These are phyloP conservation scores for Vollenhovia emeryi DNA, from an alignment of 1,140 invertebrate genomes.

Conservation along the genomic window DNA sequence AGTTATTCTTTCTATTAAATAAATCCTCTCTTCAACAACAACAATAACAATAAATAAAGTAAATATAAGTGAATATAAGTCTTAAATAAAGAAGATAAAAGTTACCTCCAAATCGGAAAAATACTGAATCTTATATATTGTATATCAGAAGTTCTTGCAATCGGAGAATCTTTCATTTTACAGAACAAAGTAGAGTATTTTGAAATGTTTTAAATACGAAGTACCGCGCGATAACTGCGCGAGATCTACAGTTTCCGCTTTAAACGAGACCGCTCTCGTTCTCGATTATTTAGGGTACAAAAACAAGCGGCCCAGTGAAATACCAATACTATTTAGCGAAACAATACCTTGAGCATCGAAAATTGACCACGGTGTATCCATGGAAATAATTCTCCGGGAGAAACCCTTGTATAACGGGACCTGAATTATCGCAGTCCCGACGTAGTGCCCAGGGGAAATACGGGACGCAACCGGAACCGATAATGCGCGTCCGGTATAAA, in stretches of 20 bases:
- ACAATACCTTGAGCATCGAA: slow-evolving; percentile 53
- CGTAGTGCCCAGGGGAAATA: slow-evolving; percentile 78
- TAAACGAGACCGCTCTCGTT: not conserved
- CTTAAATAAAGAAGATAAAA: not conserved
- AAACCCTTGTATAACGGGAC: slow-evolving; percentile 23
- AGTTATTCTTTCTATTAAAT: not conserved
- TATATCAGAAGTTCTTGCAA: not conserved
- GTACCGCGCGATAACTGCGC: not conserved
- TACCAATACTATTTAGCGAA: not conserved
- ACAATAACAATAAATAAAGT: too few species aligned
- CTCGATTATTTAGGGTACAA: slow-evolving; percentile 11
- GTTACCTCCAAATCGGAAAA: not conserved
- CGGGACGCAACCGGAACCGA: slow-evolving; percentile 77
- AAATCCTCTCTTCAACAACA: not conserved
- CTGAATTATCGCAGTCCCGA: slow-evolving; percentile 78
- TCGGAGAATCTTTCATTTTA: not conserved
- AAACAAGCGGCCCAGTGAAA: not conserved
- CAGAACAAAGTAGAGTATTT: not conserved
- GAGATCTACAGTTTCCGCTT: not conserved
- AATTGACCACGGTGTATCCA: slow-evolving; percentile 39
- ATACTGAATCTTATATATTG: not conserved
- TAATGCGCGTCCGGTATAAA: slow-evolving; percentile 75
- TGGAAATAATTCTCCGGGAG: slow-evolving; percentile 55
- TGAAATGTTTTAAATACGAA: not conserved
- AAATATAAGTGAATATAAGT: not conserved